These are phyloP conservation scores for Seira ritae DNA, from an alignment of 2,888 invertebrate species.

Conservation along the genomic window DNA sequence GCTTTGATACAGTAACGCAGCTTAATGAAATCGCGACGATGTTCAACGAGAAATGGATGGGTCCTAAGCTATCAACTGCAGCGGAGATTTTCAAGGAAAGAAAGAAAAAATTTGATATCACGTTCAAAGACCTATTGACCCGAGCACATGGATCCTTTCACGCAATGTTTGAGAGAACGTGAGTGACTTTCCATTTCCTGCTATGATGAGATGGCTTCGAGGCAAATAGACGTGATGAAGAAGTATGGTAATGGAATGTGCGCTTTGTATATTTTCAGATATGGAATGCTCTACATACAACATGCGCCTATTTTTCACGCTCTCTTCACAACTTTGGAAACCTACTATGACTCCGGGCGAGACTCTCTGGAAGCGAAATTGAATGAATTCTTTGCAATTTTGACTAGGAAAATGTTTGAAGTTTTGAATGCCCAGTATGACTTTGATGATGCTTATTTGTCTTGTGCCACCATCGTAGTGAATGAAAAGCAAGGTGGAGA, in stretches of 20 bases:
- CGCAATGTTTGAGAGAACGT: conserved; percentile 94
- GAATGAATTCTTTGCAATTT: conserved; percentile 93
- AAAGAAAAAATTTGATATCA: conserved; percentile 71
- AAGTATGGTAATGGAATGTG: too few species aligned
- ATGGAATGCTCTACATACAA: conserved; percentile 95
- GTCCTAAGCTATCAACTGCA: conserved; percentile 63
- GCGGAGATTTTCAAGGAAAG: conserved; percentile 71
- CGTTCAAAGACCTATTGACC: conserved; percentile 70
- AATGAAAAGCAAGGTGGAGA: conserved; percentile 73
- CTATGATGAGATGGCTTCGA: too few species aligned
- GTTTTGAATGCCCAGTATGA: conserved; percentile 95
- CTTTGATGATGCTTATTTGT: conserved; percentile 81
- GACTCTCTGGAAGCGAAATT: conserved; percentile 90
- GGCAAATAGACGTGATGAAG: too few species aligned
- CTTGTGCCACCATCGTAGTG: conserved; percentile 72
- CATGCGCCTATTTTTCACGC: conserved; percentile 95
- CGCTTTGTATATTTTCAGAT: conserved; percentile 75
- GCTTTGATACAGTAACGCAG: conserved; percentile 60
- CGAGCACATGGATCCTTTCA: conserved; percentile 81
- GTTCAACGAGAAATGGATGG: conserved; percentile 71
- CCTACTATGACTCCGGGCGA: conserved; percentile 90
- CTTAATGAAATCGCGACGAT: conserved; percentile 64
- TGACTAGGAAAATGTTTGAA: conserved; percentile 97
- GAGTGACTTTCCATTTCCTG: conserved; percentile 42
- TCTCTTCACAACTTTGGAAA: conserved; percentile 91